Base-by-base conservation (phyloP, 2,888 invertebrate genomes). In the Noctua comes region DNA sequence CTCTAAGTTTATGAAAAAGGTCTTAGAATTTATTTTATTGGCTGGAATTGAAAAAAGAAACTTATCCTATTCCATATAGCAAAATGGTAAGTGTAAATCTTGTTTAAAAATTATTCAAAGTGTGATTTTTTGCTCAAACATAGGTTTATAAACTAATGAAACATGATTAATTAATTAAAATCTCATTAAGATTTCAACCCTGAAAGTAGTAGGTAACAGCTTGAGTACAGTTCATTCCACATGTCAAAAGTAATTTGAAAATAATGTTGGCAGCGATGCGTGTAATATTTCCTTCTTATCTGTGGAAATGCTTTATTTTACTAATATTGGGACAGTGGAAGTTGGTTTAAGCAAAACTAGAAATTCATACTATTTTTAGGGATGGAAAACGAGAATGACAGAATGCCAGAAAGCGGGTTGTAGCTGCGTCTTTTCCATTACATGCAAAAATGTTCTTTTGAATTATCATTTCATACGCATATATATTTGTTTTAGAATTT, bases 31-130 rank as follows among this genome's bases (percentile, higher is more conserved):
- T 54, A 24, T 69, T 51, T 5, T n/a, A 21, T 31, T 64, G 40
- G 24, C 54, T 48, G 48, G 54, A 71, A 31, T 48, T 18, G 18
- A 46, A 36, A 79, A 46, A 71, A 54, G 8, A 43, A 24, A 31
- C 31, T 2, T 51, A 21, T 36, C 62, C 40, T 72, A n/a, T 73
- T 79, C 59, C 7, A 0, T 59, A 16, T 0, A 78, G 40, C 27
- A 59, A 66, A 82, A 79, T 79, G 79, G 79, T 79, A 68, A 79
- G 79, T 81, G 27, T 3, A 7, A 27, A 62, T 57, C 54, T 31
- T 5, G 21, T 24, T 18, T 43, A 27, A 24, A 48, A 71, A 18
- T 24, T 65, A 65, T n/a, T 36, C 3, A 27, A 36, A 59, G 16
- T 78, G n/a, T 78, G 27, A 36, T 40, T 79, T 21, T 69, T 62